These are phyloP conservation scores for Crossocerus cetratus DNA, from an alignment of 2,888 invertebrate species.

Conservation along the genomic window DNA sequence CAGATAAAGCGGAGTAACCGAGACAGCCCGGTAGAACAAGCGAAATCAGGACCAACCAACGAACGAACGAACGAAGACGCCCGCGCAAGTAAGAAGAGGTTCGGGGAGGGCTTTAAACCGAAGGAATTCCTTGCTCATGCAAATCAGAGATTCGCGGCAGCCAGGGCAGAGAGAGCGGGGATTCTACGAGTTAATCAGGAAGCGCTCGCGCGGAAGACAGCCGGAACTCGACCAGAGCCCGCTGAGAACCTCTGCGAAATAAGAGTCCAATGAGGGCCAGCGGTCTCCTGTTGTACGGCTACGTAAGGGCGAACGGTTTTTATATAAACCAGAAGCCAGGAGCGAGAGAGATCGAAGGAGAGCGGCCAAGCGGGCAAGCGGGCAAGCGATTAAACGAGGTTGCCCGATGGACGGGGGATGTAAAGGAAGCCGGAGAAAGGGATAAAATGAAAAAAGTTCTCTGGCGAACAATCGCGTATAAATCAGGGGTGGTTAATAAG, in stretches of 20 bases:
- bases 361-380: constrained; percentile 9
- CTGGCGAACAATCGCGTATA: constrained; percentile 70
- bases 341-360: constrained; percentile 4
- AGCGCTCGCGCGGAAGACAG: constrained; percentile 58
- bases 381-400: neutral
- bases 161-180: constrained; percentile 41
- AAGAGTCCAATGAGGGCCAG: constrained; percentile 48
- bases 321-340: constrained; percentile 10
- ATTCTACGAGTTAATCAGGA: constrained; percentile 70
- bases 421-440: constrained; percentile 31
- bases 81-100: constrained; percentile 35
- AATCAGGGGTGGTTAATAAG: constrained; percentile 72
- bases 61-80: neutral
- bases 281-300: constrained; percentile 10
- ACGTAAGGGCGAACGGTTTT: neutral
- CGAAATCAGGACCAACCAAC: neutral
- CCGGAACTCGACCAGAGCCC: constrained; percentile 11
- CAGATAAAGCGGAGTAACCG: neutral
- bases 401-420: constrained; percentile 4
- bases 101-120: constrained; percentile 64
- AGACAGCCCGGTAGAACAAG: constrained; percentile 10
- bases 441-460: constrained; percentile 70
- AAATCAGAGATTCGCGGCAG: constrained; percentile 68
- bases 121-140: constrained; percentile 72
- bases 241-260: constrained; percentile 65